Base-by-base conservation (phyloP, 2,888 invertebrate genomes). In the Lasioglossum marginatum region DNA sequence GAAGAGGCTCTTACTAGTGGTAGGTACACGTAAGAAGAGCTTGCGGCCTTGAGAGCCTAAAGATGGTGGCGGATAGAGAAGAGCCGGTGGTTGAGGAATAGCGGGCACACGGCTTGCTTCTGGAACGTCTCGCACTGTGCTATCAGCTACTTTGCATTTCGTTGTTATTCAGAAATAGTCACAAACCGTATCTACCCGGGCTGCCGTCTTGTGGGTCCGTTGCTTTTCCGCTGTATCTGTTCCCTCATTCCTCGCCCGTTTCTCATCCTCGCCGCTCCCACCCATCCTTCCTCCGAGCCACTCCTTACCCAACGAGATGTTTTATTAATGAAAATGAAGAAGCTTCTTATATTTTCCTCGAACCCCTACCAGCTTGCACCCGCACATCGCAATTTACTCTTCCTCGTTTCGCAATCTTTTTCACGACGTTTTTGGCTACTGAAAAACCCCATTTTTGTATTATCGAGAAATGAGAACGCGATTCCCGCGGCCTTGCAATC, bases 131-230 rank as follows among this genome's bases (percentile, higher is more conserved):
- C 43, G 68, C 31, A 14, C 76, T 68, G 78, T 83, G 78, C 83
- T 90, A 91, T 91, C 91, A 85, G 87, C 91, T 92, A 81, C 87
- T 92, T 93, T 93, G 92, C 92, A 93, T 93, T 92, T 93, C 93
- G 92, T 93, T 93, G 93, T 93, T 93, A 93, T 93, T 93, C 93
- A 91, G 90, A 92, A 92, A 92, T 92, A 93, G 93, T 93, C 91
- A 89, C 90, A 92, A 92, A 90, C 90, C 91, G 83, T 77, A 81
- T 2, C 63, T 75, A 80, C 31, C 31, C 63, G 31, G 34, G 63
- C 31, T 19, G 14, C 81, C 86, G 81, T 71, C 86, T 81, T 70
- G 84, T 72, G 82, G 83, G 85, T 73, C 81, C 85, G 79, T 86
- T 86, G 89, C 89, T 89, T 78, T 79, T 68, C 78, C 57, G 40